Percentiles rank a stretch among this genome's conserved stretches.
phyloP scores from a whole-genome alignment of 2,888 invertebrate genomes.

The Pollenia labialis region DNA sequence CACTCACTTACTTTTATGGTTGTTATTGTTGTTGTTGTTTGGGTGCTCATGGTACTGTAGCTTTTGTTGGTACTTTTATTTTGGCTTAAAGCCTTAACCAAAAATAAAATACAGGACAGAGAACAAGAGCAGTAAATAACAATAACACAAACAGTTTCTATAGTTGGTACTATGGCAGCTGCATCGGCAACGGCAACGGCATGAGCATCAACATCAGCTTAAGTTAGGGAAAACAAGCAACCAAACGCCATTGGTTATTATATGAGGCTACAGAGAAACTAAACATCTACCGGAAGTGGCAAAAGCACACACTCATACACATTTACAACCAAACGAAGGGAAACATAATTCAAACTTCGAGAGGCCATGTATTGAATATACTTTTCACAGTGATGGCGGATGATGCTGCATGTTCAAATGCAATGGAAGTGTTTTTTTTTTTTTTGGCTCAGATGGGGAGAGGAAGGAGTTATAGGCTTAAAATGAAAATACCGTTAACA shows the following conservation, averaged over 20 bases:
- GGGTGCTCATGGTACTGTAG: background rate
- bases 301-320: conserved; percentile 18
- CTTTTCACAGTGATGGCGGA: conserved; percentile 35
- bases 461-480: conserved; percentile 49
- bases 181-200: background rate
- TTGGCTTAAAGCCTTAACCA: conserved; percentile 57
- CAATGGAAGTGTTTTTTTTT: background rate
- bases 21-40: conserved; percentile 18
- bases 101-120: conserved; percentile 38
- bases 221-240: conserved; percentile 23
- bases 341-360: conserved; percentile 73
- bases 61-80: conserved; percentile 53
- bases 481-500: conserved; percentile 11
- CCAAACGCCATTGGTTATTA: conserved; percentile 43
- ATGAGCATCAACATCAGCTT: background rate
- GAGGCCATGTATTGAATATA: conserved; percentile 68
- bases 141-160: conserved; percentile 18
- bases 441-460: background rate
- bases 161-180: background rate
- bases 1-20: conserved; percentile 6
- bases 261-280: conserved; percentile 40
- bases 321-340: conserved; percentile 56
- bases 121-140: conserved; percentile 8
- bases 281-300: conserved; percentile 71
- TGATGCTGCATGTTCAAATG: background rate